phyloP scores from a whole-genome alignment of 1,140 invertebrate genomes.

The Leguminivora glycinivorella region DNA sequence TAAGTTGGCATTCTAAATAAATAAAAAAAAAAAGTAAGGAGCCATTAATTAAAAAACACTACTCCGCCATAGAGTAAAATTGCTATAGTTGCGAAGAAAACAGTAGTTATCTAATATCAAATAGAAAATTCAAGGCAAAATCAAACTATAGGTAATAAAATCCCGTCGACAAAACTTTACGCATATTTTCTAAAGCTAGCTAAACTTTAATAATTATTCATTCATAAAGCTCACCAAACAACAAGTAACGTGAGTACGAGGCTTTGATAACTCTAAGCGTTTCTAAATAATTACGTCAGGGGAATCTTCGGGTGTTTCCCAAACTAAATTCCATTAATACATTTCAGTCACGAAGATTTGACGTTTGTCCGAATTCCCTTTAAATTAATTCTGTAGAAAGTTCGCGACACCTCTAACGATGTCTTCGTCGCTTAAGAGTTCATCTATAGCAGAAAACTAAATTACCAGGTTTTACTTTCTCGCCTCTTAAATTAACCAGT shows the following conservation, averaged over 20 bases:
- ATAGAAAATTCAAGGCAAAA: too few relatives aligned
- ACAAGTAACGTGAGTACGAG: neutral
- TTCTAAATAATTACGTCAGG: constrained; percentile 13
- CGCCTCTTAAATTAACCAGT: constrained; percentile 33
- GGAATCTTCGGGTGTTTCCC: neutral
- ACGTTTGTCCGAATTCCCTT: constrained; percentile 25
- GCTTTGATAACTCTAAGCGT: neutral
- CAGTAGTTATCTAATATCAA: too few relatives aligned
- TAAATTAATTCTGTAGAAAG: constrained; percentile 42
- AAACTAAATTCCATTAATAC: constrained; percentile 17
- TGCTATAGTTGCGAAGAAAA: too few relatives aligned
- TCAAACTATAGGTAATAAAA: too few relatives aligned
- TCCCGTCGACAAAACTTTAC: neutral
- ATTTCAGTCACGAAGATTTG: constrained; percentile 17
- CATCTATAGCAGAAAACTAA: constrained; percentile 53
- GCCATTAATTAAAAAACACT: too few relatives aligned
- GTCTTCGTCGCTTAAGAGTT: constrained; percentile 55
- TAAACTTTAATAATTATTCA: too few relatives aligned
- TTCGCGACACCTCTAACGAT: constrained; percentile 58
- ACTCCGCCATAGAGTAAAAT: too few relatives aligned
- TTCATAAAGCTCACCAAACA: neutral
- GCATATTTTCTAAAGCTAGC: neutral
- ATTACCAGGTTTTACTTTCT: constrained; percentile 42
- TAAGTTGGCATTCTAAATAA: too few relatives aligned
- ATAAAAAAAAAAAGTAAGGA: too few relatives aligned